Evolutionary conservation across 2,888 invertebrate species (phyloP), one percentile per base, ranked within the genome.

Genomic region (Hymenopus coronatus): DNA sequence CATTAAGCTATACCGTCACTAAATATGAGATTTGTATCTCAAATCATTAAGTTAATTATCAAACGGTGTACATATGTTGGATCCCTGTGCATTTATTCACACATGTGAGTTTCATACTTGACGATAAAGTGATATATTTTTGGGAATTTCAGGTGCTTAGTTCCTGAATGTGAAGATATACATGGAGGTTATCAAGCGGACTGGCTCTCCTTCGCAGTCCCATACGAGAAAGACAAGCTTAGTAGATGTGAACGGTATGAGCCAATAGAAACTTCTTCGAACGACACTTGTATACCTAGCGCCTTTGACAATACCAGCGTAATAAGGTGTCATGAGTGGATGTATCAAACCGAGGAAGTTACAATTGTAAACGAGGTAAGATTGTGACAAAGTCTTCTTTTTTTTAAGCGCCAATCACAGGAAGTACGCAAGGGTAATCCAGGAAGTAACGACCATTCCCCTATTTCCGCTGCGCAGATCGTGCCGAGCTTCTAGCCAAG

Each of bases 361-460:
- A 96, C 96, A 87, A 95, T 96, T 90, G 94, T 94, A 0, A 96
- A 95, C 91, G 96, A 96, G 94, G 96, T 96, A 91, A 94, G 94
- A 84, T 14, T 20, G 30, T 81, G n/a, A 40, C 12, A 40, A 40
- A 40, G 40, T 1, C 12, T 40, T 12, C 9, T 40, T 12, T 40
- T n/a, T 40, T 40, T 1, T 40, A 40, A 40, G 40, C 40, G 1
- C 12, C 12, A 33, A 8, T 30, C 20, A 82, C 14, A n/a, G 82
- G 82, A 25, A 82, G 7, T n/a, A 82, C 6, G 6, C 82, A 6
- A 81, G 6, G 82, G 82, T 81, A n/a, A n/a, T 3, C 30, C 30
- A 30, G 30, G 4, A 4, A 30, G 30, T 30, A 30, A 3, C 2
- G 30, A 30, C 4, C n/a, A n/a, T n/a, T n/a, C n/a, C n/a, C n/a